Percentiles rank a stretch among this genome's conserved stretches.
phyloP scores from a whole-genome alignment of 2,113 vertebrate genomes.

The Budorcas taxicolor region DNA sequence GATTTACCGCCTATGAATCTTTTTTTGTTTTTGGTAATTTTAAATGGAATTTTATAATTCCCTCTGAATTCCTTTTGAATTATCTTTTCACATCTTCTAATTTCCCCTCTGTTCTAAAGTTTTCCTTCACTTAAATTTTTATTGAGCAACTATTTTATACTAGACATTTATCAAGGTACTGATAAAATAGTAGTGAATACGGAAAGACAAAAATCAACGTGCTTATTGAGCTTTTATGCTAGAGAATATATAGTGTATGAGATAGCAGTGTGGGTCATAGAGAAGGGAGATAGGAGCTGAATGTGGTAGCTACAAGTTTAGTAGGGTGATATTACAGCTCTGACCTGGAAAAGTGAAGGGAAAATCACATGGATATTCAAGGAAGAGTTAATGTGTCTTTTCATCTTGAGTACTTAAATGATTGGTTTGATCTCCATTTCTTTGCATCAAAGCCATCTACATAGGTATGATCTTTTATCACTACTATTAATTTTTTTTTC shows the following conservation, averaged over 20 bases:
- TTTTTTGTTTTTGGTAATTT: not conserved
- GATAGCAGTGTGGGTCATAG: not conserved
- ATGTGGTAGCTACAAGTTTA: not conserved
- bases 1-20: not conserved
- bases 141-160: not conserved
- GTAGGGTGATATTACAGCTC: not conserved
- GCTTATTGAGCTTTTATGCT: not conserved
- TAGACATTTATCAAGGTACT: not conserved
- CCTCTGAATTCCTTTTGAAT: not conserved
- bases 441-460: not conserved
- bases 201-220: not conserved
- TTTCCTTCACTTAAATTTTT: not conserved
- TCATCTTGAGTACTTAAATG: not conserved
- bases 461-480: not conserved
- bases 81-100: not conserved
- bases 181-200: not conserved
- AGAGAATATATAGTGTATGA: not conserved
- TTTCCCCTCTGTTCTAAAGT: not conserved
- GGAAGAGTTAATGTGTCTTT: not conserved
- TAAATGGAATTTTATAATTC: not conserved
- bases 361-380: not conserved
- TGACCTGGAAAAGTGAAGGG: not conserved
- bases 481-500: not conserved
- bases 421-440: not conserved
- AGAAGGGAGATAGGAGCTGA: not conserved